Base-by-base conservation (phyloP, 2,888 invertebrate genomes). In the Pyrrhia umbra region DNA sequence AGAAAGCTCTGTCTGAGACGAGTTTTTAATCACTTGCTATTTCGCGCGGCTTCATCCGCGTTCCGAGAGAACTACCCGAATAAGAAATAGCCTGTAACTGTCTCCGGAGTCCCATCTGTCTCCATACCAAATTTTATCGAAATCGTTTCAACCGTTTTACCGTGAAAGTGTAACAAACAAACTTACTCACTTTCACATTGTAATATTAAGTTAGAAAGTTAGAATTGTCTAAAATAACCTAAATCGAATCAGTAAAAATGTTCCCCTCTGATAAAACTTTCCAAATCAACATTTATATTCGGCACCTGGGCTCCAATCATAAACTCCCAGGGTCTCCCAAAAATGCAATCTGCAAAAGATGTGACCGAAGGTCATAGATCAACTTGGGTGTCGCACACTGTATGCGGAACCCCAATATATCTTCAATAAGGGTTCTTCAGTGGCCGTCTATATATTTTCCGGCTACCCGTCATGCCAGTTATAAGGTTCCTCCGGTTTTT, bases 361-460 rank as follows among this genome's bases (percentile, higher is more conserved):
- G 40, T 45, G 49, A 30, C 61, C 57, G 16, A 13, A 25, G 58
- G 51, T 55, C 59, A 56, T 78, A 78, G 63, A 75, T 79, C 79
- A 72, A 55, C 54, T 49, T 16, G 43, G 49, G 43, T 55, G 51
- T 54, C 59, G 59, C 56, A 56, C 61, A 70, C 56, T 65, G 47
- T 67, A 66, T 75, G 39, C 43, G 64, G 57, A 23, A 64, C 79
- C 79, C 68, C 59, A 57, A 79, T 79, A 80, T 79, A 75, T 81
- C 62, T 73, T 75, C 66, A 79, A 71, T 81, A 80, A 75, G 76
- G 66, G 79, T 69, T 52, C 79, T 72, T 68, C 43, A 59, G 52
- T 59, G 56, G 54, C 79, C 68, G 69, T 57, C 51, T 52, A 66
- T 63, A 68, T 72, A 72, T 60, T 52, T 60, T 47, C 18, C 50